These are phyloP conservation scores for Synanthedon myopaeformis DNA, from an alignment of 2,888 invertebrate genomes.

Conservation along the genomic window DNA sequence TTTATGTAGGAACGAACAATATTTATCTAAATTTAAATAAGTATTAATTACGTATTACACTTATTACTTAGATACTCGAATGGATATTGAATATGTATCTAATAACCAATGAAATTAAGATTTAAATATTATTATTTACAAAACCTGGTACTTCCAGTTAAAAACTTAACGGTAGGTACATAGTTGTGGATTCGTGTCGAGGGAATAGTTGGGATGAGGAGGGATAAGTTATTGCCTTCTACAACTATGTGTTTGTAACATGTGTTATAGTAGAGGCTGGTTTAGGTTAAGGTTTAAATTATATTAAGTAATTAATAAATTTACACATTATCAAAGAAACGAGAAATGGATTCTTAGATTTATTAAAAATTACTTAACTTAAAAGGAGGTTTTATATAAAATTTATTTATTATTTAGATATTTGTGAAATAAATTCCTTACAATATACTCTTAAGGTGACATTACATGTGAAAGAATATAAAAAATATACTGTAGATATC, in stretches of 20 bases:
- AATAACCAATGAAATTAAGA: too few relatives aligned
- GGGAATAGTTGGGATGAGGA: conserved; percentile 66
- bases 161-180: conserved; percentile 31
- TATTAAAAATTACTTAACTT: neutral
- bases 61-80: too few relatives aligned
- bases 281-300: conserved; percentile 47
- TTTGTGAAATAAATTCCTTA: too few relatives aligned
- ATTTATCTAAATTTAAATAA: too few relatives aligned
- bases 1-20: too few relatives aligned
- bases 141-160: conserved; percentile 22
- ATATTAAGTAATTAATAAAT: conserved; percentile 4
- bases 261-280: conserved; percentile 58
- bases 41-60: too few relatives aligned
- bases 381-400: neutral
- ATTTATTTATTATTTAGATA: too few relatives aligned
- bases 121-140: too few relatives aligned
- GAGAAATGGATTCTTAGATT: neutral
- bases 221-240: conserved; percentile 67
- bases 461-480: too few relatives aligned
- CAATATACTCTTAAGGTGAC: too few relatives aligned
- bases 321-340: neutral
- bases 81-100: too few relatives aligned
- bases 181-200: conserved; percentile 52
- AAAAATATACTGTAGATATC: too few relatives aligned
- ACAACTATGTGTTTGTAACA: conserved; percentile 62